Conservation (phyloP, 2,113 vertebrate genomes). For the Orthonyx spaldingii region DNA sequence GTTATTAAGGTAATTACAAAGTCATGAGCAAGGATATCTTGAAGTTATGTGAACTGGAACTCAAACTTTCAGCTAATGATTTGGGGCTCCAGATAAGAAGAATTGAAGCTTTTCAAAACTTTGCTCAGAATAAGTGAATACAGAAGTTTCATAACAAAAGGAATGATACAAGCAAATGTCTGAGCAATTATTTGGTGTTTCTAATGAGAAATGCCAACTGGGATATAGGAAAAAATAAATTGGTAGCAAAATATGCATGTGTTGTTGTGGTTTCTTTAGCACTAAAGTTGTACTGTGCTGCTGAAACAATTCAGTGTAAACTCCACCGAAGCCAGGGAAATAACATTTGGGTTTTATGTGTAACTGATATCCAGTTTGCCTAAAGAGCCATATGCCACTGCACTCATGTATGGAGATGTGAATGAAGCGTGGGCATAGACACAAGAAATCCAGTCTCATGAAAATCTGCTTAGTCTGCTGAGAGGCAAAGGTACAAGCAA, state of each 20-base stretch:
- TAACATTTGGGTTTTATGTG: neutral
- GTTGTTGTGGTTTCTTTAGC: neutral
- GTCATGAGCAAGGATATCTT: neutral
- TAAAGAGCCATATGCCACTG: neutral
- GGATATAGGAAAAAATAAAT: neutral
- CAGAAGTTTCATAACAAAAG: neutral
- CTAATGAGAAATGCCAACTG: neutral
- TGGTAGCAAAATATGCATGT: neutral
- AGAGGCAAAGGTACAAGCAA: neutral
- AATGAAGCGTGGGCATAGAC: neutral
- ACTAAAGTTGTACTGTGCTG: neutral
- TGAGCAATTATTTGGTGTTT: neutral
- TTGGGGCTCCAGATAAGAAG: neutral
- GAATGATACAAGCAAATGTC: neutral
- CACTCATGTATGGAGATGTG: neutral
- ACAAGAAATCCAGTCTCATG: neutral
- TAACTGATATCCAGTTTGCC: neutral
- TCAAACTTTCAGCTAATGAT: neutral
- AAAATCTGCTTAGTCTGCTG: neutral
- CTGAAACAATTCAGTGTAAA: neutral
- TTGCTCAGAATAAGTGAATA: neutral
- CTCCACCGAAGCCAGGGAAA: neutral
- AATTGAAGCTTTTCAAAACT: neutral
- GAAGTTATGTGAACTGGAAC: neutral
- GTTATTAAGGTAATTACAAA: neutral